phyloP scores from a whole-genome alignment of 2,888 invertebrate genomes.

The Oligia fasciuncula region DNA sequence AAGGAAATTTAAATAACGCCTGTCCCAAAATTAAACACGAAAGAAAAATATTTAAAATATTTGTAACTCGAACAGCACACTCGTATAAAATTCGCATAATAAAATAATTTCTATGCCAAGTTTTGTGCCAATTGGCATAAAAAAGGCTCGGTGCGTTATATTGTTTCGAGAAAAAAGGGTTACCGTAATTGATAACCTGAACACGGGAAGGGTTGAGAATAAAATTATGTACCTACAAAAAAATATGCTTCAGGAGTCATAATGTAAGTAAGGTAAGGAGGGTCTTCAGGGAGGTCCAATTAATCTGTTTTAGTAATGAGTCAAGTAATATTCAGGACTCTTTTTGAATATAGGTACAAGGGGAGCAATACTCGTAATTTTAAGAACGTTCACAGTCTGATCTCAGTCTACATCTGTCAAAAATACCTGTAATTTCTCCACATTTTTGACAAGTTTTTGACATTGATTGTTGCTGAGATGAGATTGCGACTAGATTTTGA shows the following conservation, averaged over 20 bases:
- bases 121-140: constrained; percentile 66
- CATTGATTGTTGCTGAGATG: too few relatives aligned
- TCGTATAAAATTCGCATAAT: constrained; percentile 68
- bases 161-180: constrained; percentile 68
- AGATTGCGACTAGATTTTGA: too few relatives aligned
- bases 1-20: constrained; percentile 42
- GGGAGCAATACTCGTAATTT: too few relatives aligned
- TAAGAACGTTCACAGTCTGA: too few relatives aligned
- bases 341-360: constrained; percentile 24
- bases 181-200: constrained; percentile 66
- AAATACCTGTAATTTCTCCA: too few relatives aligned
- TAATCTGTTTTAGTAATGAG: constrained; percentile 48
- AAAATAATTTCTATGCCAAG: constrained; percentile 66
- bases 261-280: constrained; percentile 52
- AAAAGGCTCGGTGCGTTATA: constrained; percentile 62
- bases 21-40: constrained; percentile 20
- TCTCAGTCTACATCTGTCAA: too few relatives aligned
- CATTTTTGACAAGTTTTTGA: too few relatives aligned
- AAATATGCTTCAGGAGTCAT: constrained; percentile 64
- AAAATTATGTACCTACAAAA: constrained; percentile 61
- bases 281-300: constrained; percentile 37
- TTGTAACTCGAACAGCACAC: constrained; percentile 42
- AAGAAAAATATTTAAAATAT: constrained; percentile 47
- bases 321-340: constrained; percentile 23
- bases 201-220: constrained; percentile 67